Evolutionary conservation across 2,797 vertebrate species (phyloP).

Genomic region (Poliocrania exsul): DNA sequence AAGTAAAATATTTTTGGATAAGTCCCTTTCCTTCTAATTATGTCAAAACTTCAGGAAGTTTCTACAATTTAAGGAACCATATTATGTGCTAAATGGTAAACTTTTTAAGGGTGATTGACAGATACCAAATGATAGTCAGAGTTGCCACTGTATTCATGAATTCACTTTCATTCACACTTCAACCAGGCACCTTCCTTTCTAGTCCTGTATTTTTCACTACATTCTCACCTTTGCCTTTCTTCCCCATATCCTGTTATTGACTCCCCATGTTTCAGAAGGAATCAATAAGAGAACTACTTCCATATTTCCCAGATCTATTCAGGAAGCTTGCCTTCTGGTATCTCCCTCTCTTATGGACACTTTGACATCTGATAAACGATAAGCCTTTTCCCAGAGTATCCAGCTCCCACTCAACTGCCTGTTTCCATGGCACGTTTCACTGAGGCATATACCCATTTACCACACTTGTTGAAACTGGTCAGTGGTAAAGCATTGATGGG

Average conservation of each 20-base stretch:
- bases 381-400: not conserved
- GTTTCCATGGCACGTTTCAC: not conserved
- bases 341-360: not conserved
- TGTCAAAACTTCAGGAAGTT: not conserved
- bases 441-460: not conserved
- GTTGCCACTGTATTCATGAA: not conserved
- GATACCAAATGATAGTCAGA: not conserved
- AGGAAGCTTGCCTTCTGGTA: not conserved
- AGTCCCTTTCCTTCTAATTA: not conserved
- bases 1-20: not conserved
- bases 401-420: not conserved
- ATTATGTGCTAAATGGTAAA: not conserved
- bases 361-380: not conserved
- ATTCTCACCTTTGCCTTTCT: not conserved
- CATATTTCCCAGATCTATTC: not conserved
- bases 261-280: not conserved
- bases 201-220: not conserved
- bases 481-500: not conserved
- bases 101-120: not conserved
- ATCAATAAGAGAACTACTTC: not conserved
- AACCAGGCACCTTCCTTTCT: not conserved
- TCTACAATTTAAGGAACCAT: not conserved
- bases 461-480: not conserved
- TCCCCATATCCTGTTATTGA: not conserved
- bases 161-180: not conserved